Evolutionary conservation across 2,113 vertebrate genomes (phyloP), one percentile per base, ranked within the genome.

Genomic region (cattle (Bos taurus)): DNA sequence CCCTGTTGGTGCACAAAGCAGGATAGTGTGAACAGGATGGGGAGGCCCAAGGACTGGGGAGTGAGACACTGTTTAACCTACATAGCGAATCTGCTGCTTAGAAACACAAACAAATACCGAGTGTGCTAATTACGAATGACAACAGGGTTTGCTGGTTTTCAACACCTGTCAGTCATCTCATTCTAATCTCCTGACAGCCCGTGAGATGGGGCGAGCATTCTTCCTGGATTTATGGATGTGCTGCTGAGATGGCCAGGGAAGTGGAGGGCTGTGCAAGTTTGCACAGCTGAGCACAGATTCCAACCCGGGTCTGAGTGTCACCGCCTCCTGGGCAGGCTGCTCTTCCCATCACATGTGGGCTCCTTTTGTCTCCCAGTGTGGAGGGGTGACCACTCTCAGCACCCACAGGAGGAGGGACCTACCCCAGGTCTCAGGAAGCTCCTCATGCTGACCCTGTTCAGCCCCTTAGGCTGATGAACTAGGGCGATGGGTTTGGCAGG

Each of bases 81-180:
- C 81, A 67, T 82, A 90, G 59, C 8, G 23, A 64, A 64, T 95
- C 92, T 59, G 90, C 90, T 84, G 94, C 96, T 92, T 97, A 83
- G 97, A 96, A 96, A 95, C 96, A 91, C 95, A 97, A 95, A 94
- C 97, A 95, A 97, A 96, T 74, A 93, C 26, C 0, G 33, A 40
- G 40, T 5, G 56, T 71, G 46, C 77, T 96, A 71, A 90, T 97
- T 91, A 74, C 90, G 26, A 83, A 86, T n/a, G 92, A 95, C 60
- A 88, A 67, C n/a, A 64, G 95, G 64, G n/a, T 33, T 90, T 59
- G 83, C 23, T 43, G 15, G 43, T 92, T 95, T 71, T 94, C 30
- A 67, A 33, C 94, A 85, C 62, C 5, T 33, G 28, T 59, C 87
- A 14, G 78, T 87, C 90, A 88, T 84, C 60, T 94, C 90, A 4